Conservation (phyloP, 1,140 invertebrate genomes). For the Megathymus violae region DNA sequence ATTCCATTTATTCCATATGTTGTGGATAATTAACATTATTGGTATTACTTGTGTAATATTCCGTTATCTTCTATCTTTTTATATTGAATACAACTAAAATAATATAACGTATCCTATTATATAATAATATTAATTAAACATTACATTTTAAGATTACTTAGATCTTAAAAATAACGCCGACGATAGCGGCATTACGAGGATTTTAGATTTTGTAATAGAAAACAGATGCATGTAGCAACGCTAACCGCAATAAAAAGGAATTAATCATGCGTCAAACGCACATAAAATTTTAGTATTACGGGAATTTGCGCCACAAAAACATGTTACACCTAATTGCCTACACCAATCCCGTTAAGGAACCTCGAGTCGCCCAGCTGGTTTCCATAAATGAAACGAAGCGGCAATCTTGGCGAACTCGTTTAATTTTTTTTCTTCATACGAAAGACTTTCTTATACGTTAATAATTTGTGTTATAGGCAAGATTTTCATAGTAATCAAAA, state of each 20-base stretch:
- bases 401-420: constrained; percentile 7
- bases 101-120: too few relatives aligned
- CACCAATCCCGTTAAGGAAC: constrained; percentile 7
- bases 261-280: not conserved
- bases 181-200: too few relatives aligned
- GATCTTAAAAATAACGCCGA: too few relatives aligned
- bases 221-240: not conserved
- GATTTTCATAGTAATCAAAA: too few relatives aligned
- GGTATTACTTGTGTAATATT: too few relatives aligned
- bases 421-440: constrained; percentile 4
- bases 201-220: too few relatives aligned
- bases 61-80: too few relatives aligned
- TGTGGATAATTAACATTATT: too few relatives aligned
- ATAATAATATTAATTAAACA: too few relatives aligned
- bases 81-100: too few relatives aligned
- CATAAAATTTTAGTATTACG: constrained; percentile 15
- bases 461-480: constrained; percentile 35
- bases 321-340: constrained; percentile 10
- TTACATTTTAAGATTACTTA: too few relatives aligned
- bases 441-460: constrained; percentile 11
- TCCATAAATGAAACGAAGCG: constrained; percentile 7
- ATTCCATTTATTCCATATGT: too few relatives aligned
- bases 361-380: constrained; percentile 1
- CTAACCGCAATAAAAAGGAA: not conserved
- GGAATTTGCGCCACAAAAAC: constrained; percentile 13